Conservation (phyloP, 2,888 invertebrate species). For the Lobophora halterata region DNA sequence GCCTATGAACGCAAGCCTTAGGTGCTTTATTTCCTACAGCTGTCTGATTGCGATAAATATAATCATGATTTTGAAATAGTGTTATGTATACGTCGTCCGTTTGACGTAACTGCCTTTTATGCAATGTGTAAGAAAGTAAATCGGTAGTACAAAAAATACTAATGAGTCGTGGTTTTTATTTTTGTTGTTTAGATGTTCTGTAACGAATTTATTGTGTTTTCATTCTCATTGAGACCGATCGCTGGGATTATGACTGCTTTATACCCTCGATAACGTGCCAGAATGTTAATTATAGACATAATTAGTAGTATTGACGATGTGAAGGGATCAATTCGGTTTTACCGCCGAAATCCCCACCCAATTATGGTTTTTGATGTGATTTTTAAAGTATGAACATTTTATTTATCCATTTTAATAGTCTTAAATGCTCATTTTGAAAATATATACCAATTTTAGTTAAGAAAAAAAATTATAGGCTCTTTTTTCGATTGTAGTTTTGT, state of each 20-base stretch:
- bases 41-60: slow-evolving; percentile 43
- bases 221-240: slow-evolving; percentile 41
- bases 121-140: slow-evolving; percentile 47
- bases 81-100: slow-evolving; percentile 40
- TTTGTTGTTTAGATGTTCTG: slow-evolving; percentile 53
- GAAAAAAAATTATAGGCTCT: slow-evolving; percentile 67
- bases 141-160: slow-evolving; percentile 68
- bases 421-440: slow-evolving; percentile 75
- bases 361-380: slow-evolving; percentile 59
- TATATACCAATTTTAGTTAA: slow-evolving; percentile 75
- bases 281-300: slow-evolving; percentile 71
- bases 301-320: slow-evolving; percentile 52
- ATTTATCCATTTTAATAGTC: slow-evolving; percentile 69
- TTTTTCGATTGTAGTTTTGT: slow-evolving; percentile 52
- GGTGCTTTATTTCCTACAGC: slow-evolving; percentile 64
- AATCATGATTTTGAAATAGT: slow-evolving; percentile 40
- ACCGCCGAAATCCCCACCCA: slow-evolving; percentile 38
- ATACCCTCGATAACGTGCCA: slow-evolving; percentile 75
- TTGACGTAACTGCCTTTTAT: slow-evolving; percentile 51
- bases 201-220: slow-evolving; percentile 66
- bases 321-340: slow-evolving; percentile 58
- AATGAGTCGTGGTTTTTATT: slow-evolving; percentile 50
- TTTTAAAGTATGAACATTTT: slow-evolving; percentile 65
- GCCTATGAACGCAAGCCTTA: slow-evolving; percentile 19
- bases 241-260: slow-evolving; percentile 47